Conservation (phyloP, 1,140 invertebrate species). For the Chlorops oryzae region DNA sequence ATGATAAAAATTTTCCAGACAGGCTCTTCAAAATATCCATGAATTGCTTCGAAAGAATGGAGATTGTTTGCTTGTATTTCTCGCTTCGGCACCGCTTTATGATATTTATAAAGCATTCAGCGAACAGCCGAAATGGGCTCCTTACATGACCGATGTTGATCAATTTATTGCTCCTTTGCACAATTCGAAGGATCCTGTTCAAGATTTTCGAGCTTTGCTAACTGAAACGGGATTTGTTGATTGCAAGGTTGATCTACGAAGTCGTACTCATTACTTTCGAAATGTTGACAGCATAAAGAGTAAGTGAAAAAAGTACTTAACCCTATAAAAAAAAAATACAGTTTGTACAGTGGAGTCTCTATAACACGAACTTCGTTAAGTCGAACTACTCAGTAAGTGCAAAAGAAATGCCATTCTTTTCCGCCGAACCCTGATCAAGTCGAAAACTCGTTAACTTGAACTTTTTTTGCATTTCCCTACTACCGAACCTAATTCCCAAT, state of each 20-base stretch:
- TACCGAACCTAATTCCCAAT: too few relatives aligned
- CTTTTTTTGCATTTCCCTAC: too few relatives aligned
- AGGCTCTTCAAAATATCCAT: slow-evolving; percentile 60
- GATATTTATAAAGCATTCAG: slow-evolving; percentile 61
- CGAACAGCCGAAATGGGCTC: slow-evolving; percentile 55
- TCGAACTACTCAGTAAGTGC: too few relatives aligned
- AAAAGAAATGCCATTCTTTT: too few relatives aligned
- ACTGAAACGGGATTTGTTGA: slow-evolving; percentile 61
- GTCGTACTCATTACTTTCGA: too few relatives aligned
- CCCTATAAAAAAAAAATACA: too few relatives aligned
- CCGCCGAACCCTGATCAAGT: too few relatives aligned
- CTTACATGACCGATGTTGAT: slow-evolving; percentile 62
- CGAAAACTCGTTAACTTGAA: too few relatives aligned
- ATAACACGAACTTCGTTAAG: too few relatives aligned
- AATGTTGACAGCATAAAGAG: too few relatives aligned
- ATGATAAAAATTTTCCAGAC: slow-evolving; percentile 69
- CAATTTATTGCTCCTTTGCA: slow-evolving; percentile 63
- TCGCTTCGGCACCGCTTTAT: slow-evolving; percentile 65
- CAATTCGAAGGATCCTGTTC: slow-evolving; percentile 52
- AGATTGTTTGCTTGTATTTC: slow-evolving; percentile 62
- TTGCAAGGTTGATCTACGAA: slow-evolving; percentile 58
- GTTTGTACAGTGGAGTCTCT: too few relatives aligned
- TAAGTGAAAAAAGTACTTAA: too few relatives aligned
- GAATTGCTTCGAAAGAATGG: slow-evolving; percentile 57
- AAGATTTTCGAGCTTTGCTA: slow-evolving; percentile 57